Evolutionary conservation across 2,888 invertebrate species (phyloP).

Genomic region (Spisula solida): DNA sequence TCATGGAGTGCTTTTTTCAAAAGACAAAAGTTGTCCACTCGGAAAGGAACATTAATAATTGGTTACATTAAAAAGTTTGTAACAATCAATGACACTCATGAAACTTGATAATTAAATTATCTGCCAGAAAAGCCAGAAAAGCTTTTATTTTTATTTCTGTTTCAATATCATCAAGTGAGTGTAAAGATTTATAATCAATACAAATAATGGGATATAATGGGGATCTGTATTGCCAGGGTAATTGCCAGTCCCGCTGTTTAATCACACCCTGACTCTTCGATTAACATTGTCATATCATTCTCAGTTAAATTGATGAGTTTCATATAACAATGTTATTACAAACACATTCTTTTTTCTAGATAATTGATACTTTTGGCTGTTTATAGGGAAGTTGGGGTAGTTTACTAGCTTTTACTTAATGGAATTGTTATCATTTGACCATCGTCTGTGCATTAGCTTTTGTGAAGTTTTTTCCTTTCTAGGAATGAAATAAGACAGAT

Average conservation of each 20-base stretch:
- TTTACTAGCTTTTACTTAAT: slow-evolving; percentile 33
- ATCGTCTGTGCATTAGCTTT: slow-evolving; percentile 33
- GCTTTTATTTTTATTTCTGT: slow-evolving; percentile 23
- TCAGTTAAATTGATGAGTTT: slow-evolving; percentile 22
- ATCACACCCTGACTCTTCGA: slow-evolving; percentile 4
- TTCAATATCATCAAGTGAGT: not conserved
- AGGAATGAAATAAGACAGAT: slow-evolving; percentile 21
- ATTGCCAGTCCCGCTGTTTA: not conserved
- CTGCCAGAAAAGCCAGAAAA: slow-evolving; percentile 10
- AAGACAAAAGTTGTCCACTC: no score
- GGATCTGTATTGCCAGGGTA: not conserved
- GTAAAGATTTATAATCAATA: slow-evolving; percentile 19
- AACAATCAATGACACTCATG: not conserved
- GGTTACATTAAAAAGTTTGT: not conserved
- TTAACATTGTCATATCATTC: slow-evolving; percentile 28
- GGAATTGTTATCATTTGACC: slow-evolving; percentile 44
- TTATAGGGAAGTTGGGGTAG: slow-evolving; percentile 29
- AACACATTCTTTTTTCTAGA: slow-evolving; percentile 30
- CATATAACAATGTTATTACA: slow-evolving; percentile 39
- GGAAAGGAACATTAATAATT: no score
- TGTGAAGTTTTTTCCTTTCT: slow-evolving; percentile 17
- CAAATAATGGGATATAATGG: not conserved
- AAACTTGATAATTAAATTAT: not conserved
- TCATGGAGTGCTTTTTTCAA: no score
- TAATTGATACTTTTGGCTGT: slow-evolving; percentile 36